Evolutionary conservation across 1,140 invertebrate species (phyloP), one percentile per base, ranked within the genome.

Genomic region (Nasonia longicornis): DNA sequence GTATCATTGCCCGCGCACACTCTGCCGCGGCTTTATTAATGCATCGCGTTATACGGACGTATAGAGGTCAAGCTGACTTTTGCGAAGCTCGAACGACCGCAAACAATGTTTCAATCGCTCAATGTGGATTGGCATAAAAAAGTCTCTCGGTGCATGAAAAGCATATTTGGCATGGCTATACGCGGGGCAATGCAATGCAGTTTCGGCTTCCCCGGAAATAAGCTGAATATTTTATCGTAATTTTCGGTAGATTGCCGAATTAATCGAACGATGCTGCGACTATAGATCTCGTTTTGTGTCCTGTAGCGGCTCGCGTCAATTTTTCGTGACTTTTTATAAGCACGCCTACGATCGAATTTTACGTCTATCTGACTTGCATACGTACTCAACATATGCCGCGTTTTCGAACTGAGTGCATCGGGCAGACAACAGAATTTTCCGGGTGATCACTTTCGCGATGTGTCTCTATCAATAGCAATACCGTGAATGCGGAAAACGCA

Each of bases 341-440:
- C 70, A 72, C 79, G 78, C 67, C 78, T 52, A 72, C 58, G 29
- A 66, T 35, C 52, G 16, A 69, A 81, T 81, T 78, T 83, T 45
- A 52, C 71, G 31, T 35, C 31, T 31, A 76, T 84, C 84, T 85
- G 85, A 85, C 85, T 86, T 85, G 85, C 85, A 83, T 81, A 80
- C 14, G 66, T 63, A 69, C 52, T n/a, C 26, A 2, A 22, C 29
- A 31, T 67, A 67, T 67, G 64, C 48, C 16, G 48, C 48, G 20
- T 52, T 52, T 63, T 70, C 2, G 31, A 70, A 70, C 22, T 29
- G 35, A 35, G 31, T 35, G 31, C 38, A 42, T 26, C 3, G 20
- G 45, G 7, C 38, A 45, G 31, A 79, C 29, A 31, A 31, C 1
- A 42, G 26, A 66, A 77, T 81, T 81, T 81, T 77, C 31, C 26